A percentile compares a stretch with the other conserved stretches of the same genome.
Conservation (phyloP, 2,797 vertebrate genomes). For the Sebastes hopkinsi region DNA sequence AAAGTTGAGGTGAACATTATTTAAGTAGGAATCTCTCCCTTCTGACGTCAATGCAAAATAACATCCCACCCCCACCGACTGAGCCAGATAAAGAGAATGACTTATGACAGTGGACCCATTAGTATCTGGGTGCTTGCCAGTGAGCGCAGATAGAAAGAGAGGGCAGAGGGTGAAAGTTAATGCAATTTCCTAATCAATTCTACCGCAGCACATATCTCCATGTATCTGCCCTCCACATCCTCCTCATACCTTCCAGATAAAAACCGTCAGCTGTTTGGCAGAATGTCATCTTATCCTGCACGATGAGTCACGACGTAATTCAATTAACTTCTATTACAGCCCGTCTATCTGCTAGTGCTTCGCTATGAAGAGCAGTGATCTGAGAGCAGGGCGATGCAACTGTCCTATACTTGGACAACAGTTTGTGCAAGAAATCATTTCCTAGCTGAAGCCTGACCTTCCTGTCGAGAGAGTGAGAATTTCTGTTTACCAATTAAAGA, state of each 20-base stretch:
- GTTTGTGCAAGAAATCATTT: not conserved
- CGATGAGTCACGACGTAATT: constrained; percentile 57
- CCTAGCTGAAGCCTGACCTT: not conserved
- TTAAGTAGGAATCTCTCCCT: not conserved
- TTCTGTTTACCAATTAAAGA: not conserved
- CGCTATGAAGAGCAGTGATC: not conserved
- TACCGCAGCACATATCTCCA: constrained; percentile 49
- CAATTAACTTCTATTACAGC: constrained; percentile 35
- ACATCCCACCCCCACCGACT: not conserved
- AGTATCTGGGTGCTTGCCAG: constrained; percentile 69
- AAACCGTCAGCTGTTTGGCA: constrained; percentile 8
- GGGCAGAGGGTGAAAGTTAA: constrained; percentile 68
- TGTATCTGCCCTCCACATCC: constrained; percentile 51
- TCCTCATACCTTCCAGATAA: constrained; percentile 35
- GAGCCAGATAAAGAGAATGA: constrained; percentile 47
- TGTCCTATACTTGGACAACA: not conserved
- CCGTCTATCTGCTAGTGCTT: constrained; percentile 1
- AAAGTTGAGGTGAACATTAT: not conserved
- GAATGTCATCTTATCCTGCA: constrained; percentile 12
- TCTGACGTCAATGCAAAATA: not conserved
- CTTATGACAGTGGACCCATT: constrained; percentile 73
- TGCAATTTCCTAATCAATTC: constrained; percentile 78
- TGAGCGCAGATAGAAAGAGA: constrained; percentile 8
- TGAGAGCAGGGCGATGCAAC: not conserved
- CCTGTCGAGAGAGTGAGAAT: not conserved